phyloP scores from a whole-genome alignment of 2,888 invertebrate genomes.

The Encarsia formosa region DNA sequence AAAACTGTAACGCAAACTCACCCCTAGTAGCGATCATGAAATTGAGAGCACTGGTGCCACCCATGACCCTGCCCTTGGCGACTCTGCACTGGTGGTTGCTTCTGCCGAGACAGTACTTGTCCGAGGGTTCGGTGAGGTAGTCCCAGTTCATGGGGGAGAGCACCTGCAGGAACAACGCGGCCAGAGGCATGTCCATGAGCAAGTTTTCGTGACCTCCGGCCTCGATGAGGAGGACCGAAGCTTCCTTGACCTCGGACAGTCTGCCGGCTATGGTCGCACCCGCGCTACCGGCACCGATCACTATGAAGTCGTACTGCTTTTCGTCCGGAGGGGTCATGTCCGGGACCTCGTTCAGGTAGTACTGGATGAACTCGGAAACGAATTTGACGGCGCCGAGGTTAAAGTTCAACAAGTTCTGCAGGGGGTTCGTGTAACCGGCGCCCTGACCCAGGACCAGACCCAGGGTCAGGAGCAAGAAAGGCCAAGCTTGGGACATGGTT shows the following conservation, averaged over 20 bases:
- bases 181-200: not conserved
- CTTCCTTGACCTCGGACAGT: not conserved
- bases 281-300: not conserved
- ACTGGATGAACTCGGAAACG: no score
- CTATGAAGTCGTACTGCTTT: not conserved
- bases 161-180: not conserved
- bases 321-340: not conserved
- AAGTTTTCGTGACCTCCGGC: slow-evolving; percentile 6
- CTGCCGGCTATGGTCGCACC: not conserved
- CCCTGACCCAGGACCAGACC: no score
- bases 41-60: slow-evolving; percentile 4
- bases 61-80: slow-evolving; percentile 5
- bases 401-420: no score
- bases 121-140: not conserved
- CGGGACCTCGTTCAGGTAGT: no score
- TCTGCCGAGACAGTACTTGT: not conserved
- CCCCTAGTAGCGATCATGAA: slow-evolving; percentile 9
- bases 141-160: not conserved
- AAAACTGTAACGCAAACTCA: not conserved
- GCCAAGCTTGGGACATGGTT: no score
- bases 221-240: not conserved
- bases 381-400: no score
- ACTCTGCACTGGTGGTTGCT: not conserved
- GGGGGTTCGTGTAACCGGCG: no score
- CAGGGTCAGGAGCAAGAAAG: no score